phyloP scores from a whole-genome alignment of 1,140 invertebrate species.

The Mactra quadrangularis region DNA sequence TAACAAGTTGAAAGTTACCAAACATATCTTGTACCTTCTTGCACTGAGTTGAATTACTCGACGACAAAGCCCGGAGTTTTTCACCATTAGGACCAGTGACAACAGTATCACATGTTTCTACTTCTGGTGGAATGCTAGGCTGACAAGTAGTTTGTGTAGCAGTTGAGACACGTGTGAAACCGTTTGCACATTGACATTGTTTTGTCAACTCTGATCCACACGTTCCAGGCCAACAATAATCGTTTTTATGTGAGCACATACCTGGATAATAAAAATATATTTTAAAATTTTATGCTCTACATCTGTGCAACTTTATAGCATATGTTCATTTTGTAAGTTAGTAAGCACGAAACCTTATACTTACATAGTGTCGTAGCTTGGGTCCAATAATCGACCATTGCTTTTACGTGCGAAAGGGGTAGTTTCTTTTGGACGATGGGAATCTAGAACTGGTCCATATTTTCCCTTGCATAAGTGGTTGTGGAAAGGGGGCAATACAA shows the following conservation, averaged over 20 bases:
- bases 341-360: too few relatives aligned
- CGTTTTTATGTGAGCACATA: slow-evolving; percentile 23
- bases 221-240: slow-evolving; percentile 26
- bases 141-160: neutral
- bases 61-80: neutral
- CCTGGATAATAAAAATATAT: neutral
- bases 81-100: slow-evolving; percentile 17
- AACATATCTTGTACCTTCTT: slow-evolving; percentile 7
- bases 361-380: too few relatives aligned
- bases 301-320: too few relatives aligned
- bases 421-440: too few relatives aligned
- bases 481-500: too few relatives aligned
- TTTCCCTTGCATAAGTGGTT: too few relatives aligned
- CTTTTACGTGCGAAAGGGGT: too few relatives aligned
- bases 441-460: too few relatives aligned
- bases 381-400: too few relatives aligned
- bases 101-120: slow-evolving; percentile 25
- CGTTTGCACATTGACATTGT: neutral
- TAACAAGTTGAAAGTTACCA: slow-evolving; percentile 14
- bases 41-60: neutral
- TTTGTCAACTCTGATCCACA: neutral
- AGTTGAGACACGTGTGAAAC: neutral
- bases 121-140: neutral
- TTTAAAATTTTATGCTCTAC: too few relatives aligned
- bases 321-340: too few relatives aligned